Percentiles rank a stretch among this genome's conserved stretches.
Conservation (phyloP, 35 echinoderm and acorn worm species). For the Amphiura filiformis region DNA sequence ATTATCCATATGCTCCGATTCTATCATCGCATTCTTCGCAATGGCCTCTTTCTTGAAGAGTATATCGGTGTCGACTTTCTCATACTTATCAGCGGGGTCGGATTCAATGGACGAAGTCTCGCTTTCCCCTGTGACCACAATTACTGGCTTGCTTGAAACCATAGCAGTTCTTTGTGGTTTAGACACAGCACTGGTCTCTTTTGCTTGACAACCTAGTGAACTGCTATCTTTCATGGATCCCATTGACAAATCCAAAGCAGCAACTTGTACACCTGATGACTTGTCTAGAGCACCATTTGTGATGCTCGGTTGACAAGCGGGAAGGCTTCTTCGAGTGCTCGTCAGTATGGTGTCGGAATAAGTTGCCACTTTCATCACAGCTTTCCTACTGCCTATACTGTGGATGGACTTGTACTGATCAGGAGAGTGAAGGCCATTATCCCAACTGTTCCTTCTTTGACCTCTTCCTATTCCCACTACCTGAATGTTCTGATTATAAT, state of each 20-base stretch:
- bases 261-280: background rate
- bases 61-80: conserved; percentile 64
- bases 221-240: background rate
- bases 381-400: conserved; percentile 72
- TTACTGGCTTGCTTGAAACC: background rate
- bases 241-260: background rate
- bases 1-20: conserved; percentile 10
- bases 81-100: conserved; percentile 45
- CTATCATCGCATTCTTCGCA: conserved; percentile 24
- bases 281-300: conserved; percentile 20
- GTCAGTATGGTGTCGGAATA: conserved; percentile 57
- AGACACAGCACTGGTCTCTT: background rate
- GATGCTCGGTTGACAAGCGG: background rate
- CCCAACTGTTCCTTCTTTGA: conserved; percentile 37
- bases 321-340: conserved; percentile 35
- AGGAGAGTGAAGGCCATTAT: conserved; percentile 19
- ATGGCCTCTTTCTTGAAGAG: conserved; percentile 54
- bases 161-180: background rate
- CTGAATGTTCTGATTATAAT: conserved; percentile 52
- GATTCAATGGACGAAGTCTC: conserved; percentile 21
- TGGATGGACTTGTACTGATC: conserved; percentile 68
- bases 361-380: conserved; percentile 40
- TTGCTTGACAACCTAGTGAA: background rate
- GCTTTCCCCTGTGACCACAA: background rate
- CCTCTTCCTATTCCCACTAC: background rate